Percentiles rank a stretch among this genome's conserved stretches.
phyloP scores from a whole-genome alignment of 2,113 vertebrate species.

The Xiphorhynchus elegans region DNA sequence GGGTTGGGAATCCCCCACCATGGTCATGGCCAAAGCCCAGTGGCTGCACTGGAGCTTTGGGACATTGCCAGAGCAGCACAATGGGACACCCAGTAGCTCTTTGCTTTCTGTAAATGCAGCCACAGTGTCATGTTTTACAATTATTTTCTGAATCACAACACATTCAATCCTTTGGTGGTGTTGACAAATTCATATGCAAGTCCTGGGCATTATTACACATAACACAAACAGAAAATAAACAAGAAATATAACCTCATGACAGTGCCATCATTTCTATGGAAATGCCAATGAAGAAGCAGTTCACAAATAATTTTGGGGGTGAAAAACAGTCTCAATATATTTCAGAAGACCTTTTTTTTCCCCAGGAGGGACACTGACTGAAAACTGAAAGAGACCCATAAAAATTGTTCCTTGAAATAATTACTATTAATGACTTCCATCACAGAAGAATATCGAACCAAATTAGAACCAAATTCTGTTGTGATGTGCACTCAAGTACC shows the following conservation, averaged over 20 bases:
- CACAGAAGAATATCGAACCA: not conserved
- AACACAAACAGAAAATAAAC: not conserved
- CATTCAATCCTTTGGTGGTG: not conserved
- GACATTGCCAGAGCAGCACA: rapidly evolving
- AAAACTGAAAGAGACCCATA: not conserved
- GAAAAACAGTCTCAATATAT: not conserved
- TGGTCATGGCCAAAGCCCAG: not conserved
- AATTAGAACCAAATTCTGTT: not conserved
- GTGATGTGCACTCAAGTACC: not conserved
- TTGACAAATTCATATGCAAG: rapidly evolving
- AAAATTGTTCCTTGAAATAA: not conserved
- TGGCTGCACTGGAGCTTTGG: rapidly evolving
- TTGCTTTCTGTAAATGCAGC: rapidly evolving
- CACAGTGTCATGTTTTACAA: rapidly evolving
- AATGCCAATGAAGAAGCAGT: not conserved
- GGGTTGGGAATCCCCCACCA: not conserved
- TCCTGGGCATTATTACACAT: not conserved
- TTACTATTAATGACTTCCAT: not conserved
- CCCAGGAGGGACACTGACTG: not conserved
- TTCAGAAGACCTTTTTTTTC: not conserved
- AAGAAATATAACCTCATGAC: not conserved
- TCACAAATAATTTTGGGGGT: not conserved
- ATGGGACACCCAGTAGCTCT: rapidly evolving
- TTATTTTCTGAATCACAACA: rapidly evolving
- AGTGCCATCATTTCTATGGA: not conserved